Evolutionary conservation across 2,888 invertebrate genomes (phyloP), one percentile per base, ranked within the genome.

Genomic region (Orchesellides sinensis): DNA sequence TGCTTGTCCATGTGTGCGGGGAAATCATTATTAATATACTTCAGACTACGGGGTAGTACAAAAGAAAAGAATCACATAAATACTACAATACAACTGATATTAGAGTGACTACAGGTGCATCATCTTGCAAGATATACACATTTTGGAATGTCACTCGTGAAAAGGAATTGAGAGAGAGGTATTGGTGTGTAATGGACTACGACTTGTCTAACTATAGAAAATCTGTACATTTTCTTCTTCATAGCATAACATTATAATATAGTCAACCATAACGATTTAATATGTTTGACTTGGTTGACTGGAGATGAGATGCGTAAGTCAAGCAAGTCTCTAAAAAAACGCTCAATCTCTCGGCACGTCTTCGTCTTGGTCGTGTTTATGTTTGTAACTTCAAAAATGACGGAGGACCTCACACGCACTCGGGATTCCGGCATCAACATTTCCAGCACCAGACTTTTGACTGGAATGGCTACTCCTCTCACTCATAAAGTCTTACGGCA

Each of bases 351-450:
- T 49, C 66, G 27, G 66, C 66, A 66, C 66, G 66, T 66, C 66
- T 66, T 47, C 27, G 6, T 66, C 25, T 14, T 10, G 23, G 14
- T 59, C 10, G 29, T 66, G 49, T 66, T 23, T 66, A 27, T 47
- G 49, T 47, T 66, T 25, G 40, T 25, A 65, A 12, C 25, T 45
- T 66, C 47, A 66, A 32, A 27, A 66, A 47, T 66, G 66, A 66
- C 66, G 66, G 66, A 66, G 66, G 66, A 66, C 66, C 66, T 66
- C 66, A 66, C 66, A 66, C 66, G 17, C 19, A 66, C 66, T 66
- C 47, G 66, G 49, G 45, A 66, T 69, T 52, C 32, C 69, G 21
- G 21, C 52, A 69, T 68, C 45, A 61, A n/a, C 61, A 61, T 32
- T 32, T 52, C 54, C 54, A 54, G 45, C 14, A 66, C 35, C 27